Evolutionary conservation across 2,113 vertebrate species (phyloP).

Genomic region (Hippocampus mohnikei): DNA sequence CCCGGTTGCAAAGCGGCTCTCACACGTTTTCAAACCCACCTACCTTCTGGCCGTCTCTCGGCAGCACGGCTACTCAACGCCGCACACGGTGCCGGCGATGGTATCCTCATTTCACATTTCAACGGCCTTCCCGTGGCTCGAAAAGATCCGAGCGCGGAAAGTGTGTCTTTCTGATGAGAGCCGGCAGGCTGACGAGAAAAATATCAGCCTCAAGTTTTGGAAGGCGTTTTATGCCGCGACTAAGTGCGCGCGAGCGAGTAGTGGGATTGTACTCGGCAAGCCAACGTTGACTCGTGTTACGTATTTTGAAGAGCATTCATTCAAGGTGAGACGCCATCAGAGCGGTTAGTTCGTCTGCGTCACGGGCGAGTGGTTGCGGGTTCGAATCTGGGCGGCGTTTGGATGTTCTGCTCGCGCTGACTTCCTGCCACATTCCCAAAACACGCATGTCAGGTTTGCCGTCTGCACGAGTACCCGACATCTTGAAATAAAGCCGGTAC

Average conservation of each 20-base stretch:
- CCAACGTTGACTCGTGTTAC: background rate
- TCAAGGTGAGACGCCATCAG: background rate
- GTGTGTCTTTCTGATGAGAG: conserved; percentile 4
- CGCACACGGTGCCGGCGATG: conserved; percentile 19
- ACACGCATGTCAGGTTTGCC: background rate
- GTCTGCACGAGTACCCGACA: no score
- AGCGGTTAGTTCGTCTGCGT: background rate
- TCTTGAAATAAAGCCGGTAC: no score
- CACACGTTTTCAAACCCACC: conserved; percentile 59
- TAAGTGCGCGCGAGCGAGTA: background rate
- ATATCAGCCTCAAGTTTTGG: conserved; percentile 7
- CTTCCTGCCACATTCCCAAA: no score
- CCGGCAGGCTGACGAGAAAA: conserved; percentile 3
- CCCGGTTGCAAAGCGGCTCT: conserved; percentile 32
- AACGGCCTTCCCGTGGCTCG: conserved; percentile 23
- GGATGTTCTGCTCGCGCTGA: background rate
- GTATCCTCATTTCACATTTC: conserved; percentile 41
- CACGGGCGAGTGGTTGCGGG: background rate
- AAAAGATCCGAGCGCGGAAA: conserved; percentile 10
- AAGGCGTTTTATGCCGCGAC: background rate
- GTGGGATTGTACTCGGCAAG: background rate
- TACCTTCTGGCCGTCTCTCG: conserved; percentile 62
- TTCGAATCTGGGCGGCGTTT: background rate
- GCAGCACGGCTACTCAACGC: conserved; percentile 12
- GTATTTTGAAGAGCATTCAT: background rate